Percentiles rank a stretch among this genome's conserved stretches.
These are phyloP conservation scores for Macroglossus sobrinus DNA, from an alignment of 2,113 vertebrate genomes.

Conservation along the genomic window DNA sequence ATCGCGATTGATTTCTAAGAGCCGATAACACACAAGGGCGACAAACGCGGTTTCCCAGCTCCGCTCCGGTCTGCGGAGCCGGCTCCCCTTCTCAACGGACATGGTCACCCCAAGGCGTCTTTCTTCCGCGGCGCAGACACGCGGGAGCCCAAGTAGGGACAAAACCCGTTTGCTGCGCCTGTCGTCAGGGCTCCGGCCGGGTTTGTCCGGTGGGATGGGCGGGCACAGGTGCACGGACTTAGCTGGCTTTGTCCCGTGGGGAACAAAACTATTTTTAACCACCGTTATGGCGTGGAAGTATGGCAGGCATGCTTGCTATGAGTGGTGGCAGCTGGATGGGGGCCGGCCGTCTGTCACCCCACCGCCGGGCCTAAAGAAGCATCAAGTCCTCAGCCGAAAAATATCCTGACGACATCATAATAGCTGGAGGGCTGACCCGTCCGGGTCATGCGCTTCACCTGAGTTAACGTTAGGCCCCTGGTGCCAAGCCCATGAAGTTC, in stretches of 20 bases:
- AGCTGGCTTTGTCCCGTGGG: constrained; percentile 17
- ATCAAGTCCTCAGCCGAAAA: not conserved
- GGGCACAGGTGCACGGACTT: constrained; percentile 6
- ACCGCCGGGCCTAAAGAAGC: not conserved
- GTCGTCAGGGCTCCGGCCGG: not conserved
- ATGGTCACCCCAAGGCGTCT: not conserved
- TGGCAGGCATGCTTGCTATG: not conserved
- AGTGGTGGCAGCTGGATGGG: not conserved
- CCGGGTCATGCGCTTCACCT: rapidly evolving
- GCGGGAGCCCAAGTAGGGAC: not conserved
- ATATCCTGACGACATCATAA: not conserved
- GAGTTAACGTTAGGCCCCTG: not conserved
- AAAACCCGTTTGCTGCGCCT: not conserved
- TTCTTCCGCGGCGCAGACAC: not conserved
- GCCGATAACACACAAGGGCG: not conserved
- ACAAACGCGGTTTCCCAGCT: not conserved
- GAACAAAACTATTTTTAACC: constrained; percentile 51
- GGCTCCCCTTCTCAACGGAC: not conserved
- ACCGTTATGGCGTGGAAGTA: not conserved
- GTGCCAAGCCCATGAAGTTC: rapidly evolving
- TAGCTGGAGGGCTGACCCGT: rapidly evolving
- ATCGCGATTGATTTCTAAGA: not conserved
- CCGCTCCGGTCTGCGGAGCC: not conserved
- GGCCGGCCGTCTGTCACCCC: not conserved
- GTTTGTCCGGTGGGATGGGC: not conserved